These are phyloP conservation scores for Microcebus tavaratra DNA, from an alignment of 2,113 vertebrate species.

Conservation along the genomic window DNA sequence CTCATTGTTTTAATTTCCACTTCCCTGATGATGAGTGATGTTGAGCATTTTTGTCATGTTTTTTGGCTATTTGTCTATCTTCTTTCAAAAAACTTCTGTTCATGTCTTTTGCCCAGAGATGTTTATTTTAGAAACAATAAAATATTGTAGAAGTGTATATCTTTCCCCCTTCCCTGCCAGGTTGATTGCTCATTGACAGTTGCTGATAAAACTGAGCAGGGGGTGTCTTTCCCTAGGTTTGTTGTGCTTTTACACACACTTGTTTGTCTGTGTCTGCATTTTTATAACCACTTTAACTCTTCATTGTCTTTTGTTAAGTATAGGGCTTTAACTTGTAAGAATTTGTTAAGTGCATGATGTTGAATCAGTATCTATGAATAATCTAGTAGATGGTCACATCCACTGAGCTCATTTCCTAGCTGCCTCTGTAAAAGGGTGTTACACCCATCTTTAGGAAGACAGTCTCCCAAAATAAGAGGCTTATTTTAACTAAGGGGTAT, in stretches of 20 bases:
- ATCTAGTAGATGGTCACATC: background rate
- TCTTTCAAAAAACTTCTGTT: too few relatives aligned
- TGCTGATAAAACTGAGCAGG: background rate
- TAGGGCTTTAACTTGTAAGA: slow-evolving; percentile 12
- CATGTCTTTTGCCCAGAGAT: background rate
- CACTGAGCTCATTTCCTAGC: slow-evolving; percentile 44
- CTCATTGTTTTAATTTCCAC: too few relatives aligned
- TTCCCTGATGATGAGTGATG: too few relatives aligned
- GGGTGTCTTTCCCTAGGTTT: background rate
- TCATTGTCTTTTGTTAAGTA: slow-evolving; percentile 13
- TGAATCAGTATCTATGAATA: slow-evolving; percentile 10
- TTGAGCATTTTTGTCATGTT: too few relatives aligned
- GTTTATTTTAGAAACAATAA: slow-evolving; percentile 6
- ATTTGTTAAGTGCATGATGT: background rate
- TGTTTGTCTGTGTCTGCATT: background rate
- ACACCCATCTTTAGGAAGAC: background rate
- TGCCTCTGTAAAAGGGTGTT: background rate
- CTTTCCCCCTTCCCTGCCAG: background rate
- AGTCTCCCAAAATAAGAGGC: background rate
- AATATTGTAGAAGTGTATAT: background rate
- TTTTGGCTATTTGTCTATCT: too few relatives aligned
- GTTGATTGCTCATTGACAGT: background rate
- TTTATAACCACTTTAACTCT: slow-evolving; percentile 31
- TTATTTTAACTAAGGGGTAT: slow-evolving; percentile 37
- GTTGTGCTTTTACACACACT: background rate